phyloP scores from a whole-genome alignment of 1,140 invertebrate genomes.

The Formica exsecta region DNA sequence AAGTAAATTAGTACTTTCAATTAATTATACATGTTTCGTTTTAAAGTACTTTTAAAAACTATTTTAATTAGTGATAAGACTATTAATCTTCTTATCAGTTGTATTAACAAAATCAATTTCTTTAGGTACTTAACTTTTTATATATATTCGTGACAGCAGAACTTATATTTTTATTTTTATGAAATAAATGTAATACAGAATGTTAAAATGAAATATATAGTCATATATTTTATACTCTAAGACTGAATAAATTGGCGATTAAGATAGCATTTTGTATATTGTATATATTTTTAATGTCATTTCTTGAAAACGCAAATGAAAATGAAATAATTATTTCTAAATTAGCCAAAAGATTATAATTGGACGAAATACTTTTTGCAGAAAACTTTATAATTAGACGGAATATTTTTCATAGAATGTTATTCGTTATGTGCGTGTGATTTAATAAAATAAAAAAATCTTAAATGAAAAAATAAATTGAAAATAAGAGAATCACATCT shows the following conservation, averaged over 20 bases:
- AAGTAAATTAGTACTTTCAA: neutral
- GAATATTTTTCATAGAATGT: too few relatives aligned
- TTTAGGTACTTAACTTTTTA: neutral
- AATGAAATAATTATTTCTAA: neutral
- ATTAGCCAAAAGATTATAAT: neutral
- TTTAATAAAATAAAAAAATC: too few relatives aligned
- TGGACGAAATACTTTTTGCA: neutral
- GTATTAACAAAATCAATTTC: neutral
- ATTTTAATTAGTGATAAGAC: neutral
- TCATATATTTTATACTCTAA: neutral
- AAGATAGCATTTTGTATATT: neutral
- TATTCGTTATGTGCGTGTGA: too few relatives aligned
- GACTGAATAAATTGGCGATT: neutral
- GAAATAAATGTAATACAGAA: neutral
- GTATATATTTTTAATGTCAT: conserved; percentile 5
- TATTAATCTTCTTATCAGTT: neutral
- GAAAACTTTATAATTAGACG: too few relatives aligned
- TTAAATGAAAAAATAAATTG: too few relatives aligned
- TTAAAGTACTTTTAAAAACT: neutral
- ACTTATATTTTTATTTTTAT: neutral
- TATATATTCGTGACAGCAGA: neutral
- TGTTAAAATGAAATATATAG: neutral
- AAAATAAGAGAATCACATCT: too few relatives aligned
- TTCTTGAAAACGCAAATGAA: neutral
- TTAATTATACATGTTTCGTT: neutral